Conservation (phyloP, 2,888 invertebrate species). For the Standfussiana lucernea region DNA sequence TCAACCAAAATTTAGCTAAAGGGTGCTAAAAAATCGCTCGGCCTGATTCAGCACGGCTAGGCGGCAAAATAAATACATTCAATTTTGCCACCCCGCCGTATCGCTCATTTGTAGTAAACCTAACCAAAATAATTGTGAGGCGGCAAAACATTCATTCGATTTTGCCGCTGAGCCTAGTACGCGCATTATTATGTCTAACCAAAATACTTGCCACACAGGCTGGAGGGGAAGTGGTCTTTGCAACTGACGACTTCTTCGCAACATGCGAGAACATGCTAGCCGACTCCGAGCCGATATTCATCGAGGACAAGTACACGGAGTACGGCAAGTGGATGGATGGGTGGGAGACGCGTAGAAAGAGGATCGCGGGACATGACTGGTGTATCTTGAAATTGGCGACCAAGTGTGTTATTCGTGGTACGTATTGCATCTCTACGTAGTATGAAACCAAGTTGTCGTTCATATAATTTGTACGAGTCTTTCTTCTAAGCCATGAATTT, state of each 20-base stretch:
- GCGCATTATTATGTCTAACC: neutral
- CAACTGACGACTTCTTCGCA: slow-evolving; percentile 92
- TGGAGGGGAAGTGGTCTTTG: slow-evolving; percentile 91
- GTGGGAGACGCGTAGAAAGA: slow-evolving; percentile 92
- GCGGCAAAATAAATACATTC: neutral
- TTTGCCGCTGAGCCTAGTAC: neutral
- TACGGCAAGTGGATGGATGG: slow-evolving; percentile 93
- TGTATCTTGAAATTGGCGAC: slow-evolving; percentile 90
- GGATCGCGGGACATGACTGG: slow-evolving; percentile 92
- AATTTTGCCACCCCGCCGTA: no score
- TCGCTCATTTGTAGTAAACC: neutral
- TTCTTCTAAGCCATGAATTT: no score
- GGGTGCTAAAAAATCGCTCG: neutral
- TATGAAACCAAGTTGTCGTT: no score
- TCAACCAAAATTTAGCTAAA: neutral
- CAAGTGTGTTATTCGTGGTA: slow-evolving; percentile 89
- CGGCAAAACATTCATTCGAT: no score
- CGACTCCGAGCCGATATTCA: slow-evolving; percentile 90
- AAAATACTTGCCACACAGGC: slow-evolving; percentile 78
- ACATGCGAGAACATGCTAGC: slow-evolving; percentile 91
- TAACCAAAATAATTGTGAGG: slow-evolving; percentile 11
- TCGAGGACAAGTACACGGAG: slow-evolving; percentile 90
- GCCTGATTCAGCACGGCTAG: neutral
- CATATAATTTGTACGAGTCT: no score
- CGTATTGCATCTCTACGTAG: no score